A percentile compares a stretch with the other conserved stretches of the same genome.
These are phyloP conservation scores for Arenaria interpres DNA, from an alignment of 2,113 vertebrate genomes.

Conservation along the genomic window DNA sequence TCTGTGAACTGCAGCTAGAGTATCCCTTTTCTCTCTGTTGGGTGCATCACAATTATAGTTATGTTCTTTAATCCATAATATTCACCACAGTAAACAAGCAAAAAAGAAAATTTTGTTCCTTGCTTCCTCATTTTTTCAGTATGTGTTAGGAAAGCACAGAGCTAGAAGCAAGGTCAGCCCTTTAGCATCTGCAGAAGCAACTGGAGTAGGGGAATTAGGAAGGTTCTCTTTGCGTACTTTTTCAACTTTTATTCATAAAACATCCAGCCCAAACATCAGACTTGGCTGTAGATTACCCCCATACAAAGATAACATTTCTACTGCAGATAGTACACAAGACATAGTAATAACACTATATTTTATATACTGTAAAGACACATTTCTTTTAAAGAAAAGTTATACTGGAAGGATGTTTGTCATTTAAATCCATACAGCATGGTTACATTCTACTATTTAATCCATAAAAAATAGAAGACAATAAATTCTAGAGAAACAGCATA, in stretches of 20 bases:
- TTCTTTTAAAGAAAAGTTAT: background rate
- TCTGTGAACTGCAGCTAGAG: background rate
- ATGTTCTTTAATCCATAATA: background rate
- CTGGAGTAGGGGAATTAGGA: background rate
- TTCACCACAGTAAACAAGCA: background rate
- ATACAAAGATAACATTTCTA: background rate
- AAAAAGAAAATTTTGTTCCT: background rate
- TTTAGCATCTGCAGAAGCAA: background rate
- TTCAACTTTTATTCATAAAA: background rate
- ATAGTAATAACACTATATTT: background rate
- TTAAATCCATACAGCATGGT: background rate
- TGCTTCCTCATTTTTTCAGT: background rate
- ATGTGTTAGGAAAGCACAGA: background rate
- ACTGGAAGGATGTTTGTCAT: background rate
- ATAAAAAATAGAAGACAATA: background rate
- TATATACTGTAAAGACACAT: background rate
- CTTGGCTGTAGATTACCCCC: background rate
- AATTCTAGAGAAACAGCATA: background rate
- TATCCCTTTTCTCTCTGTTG: background rate
- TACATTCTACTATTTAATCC: background rate
- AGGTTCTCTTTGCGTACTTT: background rate
- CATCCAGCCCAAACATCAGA: background rate
- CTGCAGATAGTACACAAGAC: background rate
- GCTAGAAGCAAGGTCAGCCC: background rate
- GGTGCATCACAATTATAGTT: background rate